Percentiles rank a stretch among this genome's conserved stretches.
These are phyloP conservation scores for Hypsibius dujardini DNA, from an alignment of 1,140 invertebrate species.

Conservation along the genomic window DNA sequence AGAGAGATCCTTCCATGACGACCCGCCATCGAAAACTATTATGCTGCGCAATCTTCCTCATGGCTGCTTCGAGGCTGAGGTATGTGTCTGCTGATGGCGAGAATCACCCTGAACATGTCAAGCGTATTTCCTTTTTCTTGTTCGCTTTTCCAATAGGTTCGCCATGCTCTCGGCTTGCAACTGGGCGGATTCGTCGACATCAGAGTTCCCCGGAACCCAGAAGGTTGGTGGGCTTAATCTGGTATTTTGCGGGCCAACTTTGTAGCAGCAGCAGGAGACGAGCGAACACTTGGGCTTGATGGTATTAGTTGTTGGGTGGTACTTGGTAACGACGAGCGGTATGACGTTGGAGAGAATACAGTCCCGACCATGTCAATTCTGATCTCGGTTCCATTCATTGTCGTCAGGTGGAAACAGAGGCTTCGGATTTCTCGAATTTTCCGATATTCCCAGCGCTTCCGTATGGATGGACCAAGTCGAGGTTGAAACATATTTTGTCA, in stretches of 20 bases:
- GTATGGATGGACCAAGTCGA: slow-evolving; percentile 82
- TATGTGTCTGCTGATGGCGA: not conserved
- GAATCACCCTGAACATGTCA: not conserved
- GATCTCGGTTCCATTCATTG: slow-evolving; percentile 18
- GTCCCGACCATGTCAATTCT: too few relatives aligned
- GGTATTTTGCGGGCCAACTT: too few relatives aligned
- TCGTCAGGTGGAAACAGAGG: slow-evolving; percentile 59
- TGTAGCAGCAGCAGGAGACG: too few relatives aligned
- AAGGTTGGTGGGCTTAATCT: slow-evolving; percentile 15
- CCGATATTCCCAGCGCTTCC: slow-evolving; percentile 63
- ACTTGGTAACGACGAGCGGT: too few relatives aligned
- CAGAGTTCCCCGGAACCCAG: not conserved
- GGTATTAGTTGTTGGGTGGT: too few relatives aligned
- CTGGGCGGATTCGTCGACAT: slow-evolving; percentile 20
- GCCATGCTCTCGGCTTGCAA: slow-evolving; percentile 19
- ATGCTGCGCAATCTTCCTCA: slow-evolving; percentile 21
- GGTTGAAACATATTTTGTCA: slow-evolving; percentile 41
- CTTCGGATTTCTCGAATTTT: slow-evolving; percentile 91
- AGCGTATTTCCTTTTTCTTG: not conserved
- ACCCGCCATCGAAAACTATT: slow-evolving; percentile 19
- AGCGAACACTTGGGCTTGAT: too few relatives aligned
- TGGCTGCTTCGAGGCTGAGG: slow-evolving; percentile 14
- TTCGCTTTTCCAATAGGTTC: slow-evolving; percentile 17
- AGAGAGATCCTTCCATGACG: slow-evolving; percentile 21
- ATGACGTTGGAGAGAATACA: too few relatives aligned